Conservation (phyloP, 2,113 vertebrate species). For the Lampris incognitus region DNA sequence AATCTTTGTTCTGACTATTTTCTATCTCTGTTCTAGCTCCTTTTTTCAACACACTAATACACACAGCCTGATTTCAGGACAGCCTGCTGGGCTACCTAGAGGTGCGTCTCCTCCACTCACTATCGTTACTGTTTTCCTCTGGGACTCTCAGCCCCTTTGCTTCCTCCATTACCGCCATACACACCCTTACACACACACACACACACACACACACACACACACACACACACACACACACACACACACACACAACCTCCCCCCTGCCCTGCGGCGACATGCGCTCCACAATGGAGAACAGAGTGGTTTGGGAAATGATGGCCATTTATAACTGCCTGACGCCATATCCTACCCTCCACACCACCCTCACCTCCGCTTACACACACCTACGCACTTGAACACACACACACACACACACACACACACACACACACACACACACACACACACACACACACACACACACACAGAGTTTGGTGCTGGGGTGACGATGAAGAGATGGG, state of each 20-base stretch:
- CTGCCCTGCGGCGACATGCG: slow-evolving; percentile 71
- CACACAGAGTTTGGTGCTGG: slow-evolving; percentile 25
- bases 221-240: slow-evolving; percentile 57
- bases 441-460: not conserved
- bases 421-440: slow-evolving; percentile 7
- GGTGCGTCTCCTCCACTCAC: slow-evolving; percentile 46
- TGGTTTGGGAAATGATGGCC: slow-evolving; percentile 83
- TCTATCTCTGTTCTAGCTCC: not conserved
- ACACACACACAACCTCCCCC: slow-evolving; percentile 66
- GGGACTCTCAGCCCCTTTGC: slow-evolving; percentile 69
- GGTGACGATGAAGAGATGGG: slow-evolving; percentile 9
- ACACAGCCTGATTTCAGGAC: slow-evolving; percentile 30
- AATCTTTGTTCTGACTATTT: slow-evolving; percentile 13
- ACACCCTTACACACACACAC: slow-evolving; percentile 56
- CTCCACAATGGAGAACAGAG: slow-evolving; percentile 81
- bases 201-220: slow-evolving; percentile 35
- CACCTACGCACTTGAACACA: slow-evolving; percentile 6
- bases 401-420: slow-evolving; percentile 12
- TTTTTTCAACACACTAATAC: no score
- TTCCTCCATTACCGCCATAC: slow-evolving; percentile 70
- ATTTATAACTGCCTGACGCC: slow-evolving; percentile 85
- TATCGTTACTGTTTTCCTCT: slow-evolving; percentile 51
- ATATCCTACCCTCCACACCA: slow-evolving; percentile 69
- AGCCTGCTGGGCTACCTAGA: slow-evolving; percentile 27
- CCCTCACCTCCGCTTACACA: slow-evolving; percentile 27